Percentiles rank a stretch among this genome's conserved stretches.
phyloP scores from a whole-genome alignment of 2,888 invertebrate species.

The Noctua fimbriata region DNA sequence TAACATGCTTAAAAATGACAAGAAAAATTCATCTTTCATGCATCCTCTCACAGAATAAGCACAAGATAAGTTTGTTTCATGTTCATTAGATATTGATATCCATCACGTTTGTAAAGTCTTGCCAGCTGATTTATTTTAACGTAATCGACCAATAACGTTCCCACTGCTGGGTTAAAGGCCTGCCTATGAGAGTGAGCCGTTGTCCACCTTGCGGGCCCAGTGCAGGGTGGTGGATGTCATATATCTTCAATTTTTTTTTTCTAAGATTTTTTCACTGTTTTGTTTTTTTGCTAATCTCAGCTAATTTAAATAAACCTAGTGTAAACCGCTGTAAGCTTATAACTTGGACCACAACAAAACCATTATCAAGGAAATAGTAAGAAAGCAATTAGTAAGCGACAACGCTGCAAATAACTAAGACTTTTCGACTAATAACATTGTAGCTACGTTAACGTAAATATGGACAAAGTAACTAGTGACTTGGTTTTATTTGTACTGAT shows the following conservation, averaged over 20 bases:
- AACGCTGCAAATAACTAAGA: conserved; percentile 65
- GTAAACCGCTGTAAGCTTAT: conserved; percentile 26
- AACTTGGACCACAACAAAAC: conserved; percentile 62
- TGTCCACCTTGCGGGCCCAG: background rate
- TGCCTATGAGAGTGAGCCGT: background rate
- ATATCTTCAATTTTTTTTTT: background rate
- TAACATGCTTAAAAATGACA: too few species aligned
- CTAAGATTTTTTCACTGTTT: background rate
- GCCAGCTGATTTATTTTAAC: background rate
- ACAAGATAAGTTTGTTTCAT: background rate
- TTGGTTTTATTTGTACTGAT: conserved; percentile 26
- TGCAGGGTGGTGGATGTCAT: background rate
- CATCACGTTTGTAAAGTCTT: background rate
- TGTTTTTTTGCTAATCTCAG: background rate
- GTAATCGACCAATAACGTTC: background rate
- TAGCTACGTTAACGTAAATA: conserved; percentile 47
- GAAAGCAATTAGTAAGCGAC: conserved; percentile 86
- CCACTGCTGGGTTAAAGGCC: background rate
- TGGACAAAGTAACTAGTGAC: conserved; percentile 29
- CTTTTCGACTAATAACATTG: conserved; percentile 69
- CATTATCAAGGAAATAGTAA: conserved; percentile 87
- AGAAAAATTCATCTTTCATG: too few species aligned
- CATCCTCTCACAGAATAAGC: too few species aligned
- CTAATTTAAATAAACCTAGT: background rate
- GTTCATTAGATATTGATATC: background rate